phyloP scores from a whole-genome alignment of 1,140 invertebrate genomes.

The Plodia interpunctella region DNA sequence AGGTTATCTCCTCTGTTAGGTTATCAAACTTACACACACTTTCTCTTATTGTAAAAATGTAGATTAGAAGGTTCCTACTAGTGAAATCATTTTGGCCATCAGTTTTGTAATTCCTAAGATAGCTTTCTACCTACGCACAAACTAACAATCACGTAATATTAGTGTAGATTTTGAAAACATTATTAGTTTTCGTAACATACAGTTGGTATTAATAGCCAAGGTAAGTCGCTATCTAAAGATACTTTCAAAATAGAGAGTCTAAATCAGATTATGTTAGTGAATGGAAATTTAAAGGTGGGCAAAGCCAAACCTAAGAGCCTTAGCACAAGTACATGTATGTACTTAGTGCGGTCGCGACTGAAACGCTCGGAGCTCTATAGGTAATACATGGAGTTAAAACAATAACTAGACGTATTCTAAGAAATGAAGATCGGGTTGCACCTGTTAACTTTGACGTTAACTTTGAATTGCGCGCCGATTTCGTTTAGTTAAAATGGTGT shows the following conservation, averaged over 20 bases:
- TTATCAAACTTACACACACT: too few relatives aligned
- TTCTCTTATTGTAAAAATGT: too few relatives aligned
- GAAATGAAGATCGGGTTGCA: neutral
- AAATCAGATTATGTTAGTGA: constrained; percentile 30
- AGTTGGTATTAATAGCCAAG: neutral
- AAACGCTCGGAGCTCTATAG: neutral
- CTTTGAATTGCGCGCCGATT: too few relatives aligned
- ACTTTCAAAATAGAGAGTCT: constrained; percentile 17
- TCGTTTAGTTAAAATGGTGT: too few relatives aligned
- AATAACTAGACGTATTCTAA: neutral
- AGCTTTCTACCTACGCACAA: too few relatives aligned
- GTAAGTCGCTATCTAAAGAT: neutral
- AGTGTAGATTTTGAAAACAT: too few relatives aligned
- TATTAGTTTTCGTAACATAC: neutral
- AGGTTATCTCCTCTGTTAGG: too few relatives aligned
- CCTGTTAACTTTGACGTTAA: too few relatives aligned
- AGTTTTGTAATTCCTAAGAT: too few relatives aligned
- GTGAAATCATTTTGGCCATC: too few relatives aligned
- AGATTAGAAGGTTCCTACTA: too few relatives aligned
- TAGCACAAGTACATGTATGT: constrained; percentile 17
- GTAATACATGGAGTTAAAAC: neutral
- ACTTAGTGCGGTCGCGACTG: constrained; percentile 4
- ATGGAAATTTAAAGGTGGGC: constrained; percentile 33
- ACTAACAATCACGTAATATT: too few relatives aligned
- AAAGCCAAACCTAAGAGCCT: constrained; percentile 34